Evolutionary conservation across 2,113 vertebrate species (phyloP).

Genomic region (Ceyx margarethae): DNA sequence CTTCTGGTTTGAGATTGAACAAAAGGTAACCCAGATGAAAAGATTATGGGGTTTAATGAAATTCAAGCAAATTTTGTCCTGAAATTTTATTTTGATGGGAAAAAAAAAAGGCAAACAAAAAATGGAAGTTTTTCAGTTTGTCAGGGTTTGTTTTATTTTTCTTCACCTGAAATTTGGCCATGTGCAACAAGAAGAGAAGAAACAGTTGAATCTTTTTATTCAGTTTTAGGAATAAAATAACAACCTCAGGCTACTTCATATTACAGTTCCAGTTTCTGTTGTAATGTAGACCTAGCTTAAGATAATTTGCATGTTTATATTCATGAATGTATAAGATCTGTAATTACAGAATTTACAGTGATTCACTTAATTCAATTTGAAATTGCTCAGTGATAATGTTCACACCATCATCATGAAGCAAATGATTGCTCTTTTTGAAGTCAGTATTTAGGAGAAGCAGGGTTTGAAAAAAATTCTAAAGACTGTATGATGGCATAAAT

Average conservation of each 20-base stretch:
- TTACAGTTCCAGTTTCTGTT: neutral
- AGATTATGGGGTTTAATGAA: neutral
- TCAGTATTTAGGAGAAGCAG: neutral
- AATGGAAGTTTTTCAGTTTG: neutral
- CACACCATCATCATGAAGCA: neutral
- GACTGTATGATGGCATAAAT: neutral
- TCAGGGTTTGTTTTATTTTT: neutral
- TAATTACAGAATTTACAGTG: neutral
- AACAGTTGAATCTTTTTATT: neutral
- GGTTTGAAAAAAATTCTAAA: neutral
- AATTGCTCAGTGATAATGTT: neutral
- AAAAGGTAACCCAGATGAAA: neutral
- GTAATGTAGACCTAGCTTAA: neutral
- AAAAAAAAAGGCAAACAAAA: neutral
- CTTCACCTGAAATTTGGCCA: neutral
- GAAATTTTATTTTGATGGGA: neutral
- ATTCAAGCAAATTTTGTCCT: neutral
- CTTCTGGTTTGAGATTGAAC: neutral
- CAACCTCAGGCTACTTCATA: neutral
- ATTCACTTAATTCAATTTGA: neutral
- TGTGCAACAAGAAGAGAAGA: neutral
- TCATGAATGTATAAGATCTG: neutral
- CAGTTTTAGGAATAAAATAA: neutral
- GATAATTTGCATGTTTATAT: neutral
- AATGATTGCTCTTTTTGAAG: neutral